A percentile compares a stretch with the other conserved stretches of the same genome.
Evolutionary conservation across 2,113 vertebrate species (phyloP).

Genomic region (Paedocypris sp.): DNA sequence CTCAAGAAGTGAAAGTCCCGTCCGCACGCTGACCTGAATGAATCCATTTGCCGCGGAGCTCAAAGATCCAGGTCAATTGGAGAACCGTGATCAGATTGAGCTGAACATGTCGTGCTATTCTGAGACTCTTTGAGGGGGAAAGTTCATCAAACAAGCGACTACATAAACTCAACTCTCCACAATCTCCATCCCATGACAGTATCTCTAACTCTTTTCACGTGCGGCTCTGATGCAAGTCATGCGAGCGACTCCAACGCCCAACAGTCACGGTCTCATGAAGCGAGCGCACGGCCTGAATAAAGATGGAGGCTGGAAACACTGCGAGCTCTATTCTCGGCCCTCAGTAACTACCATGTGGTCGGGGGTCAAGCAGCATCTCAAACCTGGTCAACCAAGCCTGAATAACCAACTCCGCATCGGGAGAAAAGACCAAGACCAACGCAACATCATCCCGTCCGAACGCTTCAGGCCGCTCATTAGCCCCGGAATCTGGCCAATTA

Average conservation of each 20-base stretch:
- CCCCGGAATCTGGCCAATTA: conserved; percentile 18
- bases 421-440: too few species aligned
- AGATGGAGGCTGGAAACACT: neutral
- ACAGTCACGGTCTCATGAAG: neutral
- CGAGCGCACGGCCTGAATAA: neutral
- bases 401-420: neutral
- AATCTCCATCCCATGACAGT: too few species aligned
- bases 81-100: too few species aligned
- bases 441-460: neutral
- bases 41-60: too few species aligned
- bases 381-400: neutral
- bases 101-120: too few species aligned
- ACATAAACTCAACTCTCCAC: too few species aligned
- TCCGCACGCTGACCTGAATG: too few species aligned
- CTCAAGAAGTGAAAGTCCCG: too few species aligned
- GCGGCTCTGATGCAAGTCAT: neutral
- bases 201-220: neutral
- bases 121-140: too few species aligned
- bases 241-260: neutral
- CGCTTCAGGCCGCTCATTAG: neutral
- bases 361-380: neutral
- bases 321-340: neutral
- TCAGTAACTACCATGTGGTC: neutral
- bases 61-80: too few species aligned
- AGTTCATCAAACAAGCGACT: too few species aligned